Evolutionary conservation across 2,113 vertebrate genomes (phyloP).

Genomic region (Pedionomus torquatus): DNA sequence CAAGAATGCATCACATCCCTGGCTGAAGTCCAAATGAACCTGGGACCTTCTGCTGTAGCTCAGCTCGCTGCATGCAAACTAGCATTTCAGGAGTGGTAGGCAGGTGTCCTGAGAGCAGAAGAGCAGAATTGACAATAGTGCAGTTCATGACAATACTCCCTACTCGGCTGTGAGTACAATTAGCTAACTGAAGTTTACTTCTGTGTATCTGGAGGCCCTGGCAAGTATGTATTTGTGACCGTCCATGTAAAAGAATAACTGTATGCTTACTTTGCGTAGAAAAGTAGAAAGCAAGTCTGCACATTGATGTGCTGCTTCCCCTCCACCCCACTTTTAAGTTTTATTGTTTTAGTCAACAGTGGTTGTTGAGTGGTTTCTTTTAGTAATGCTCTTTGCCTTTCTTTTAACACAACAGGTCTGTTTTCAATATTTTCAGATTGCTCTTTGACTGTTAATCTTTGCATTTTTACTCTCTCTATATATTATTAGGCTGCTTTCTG

Average conservation of each 20-base stretch:
- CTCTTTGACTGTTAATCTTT: neutral
- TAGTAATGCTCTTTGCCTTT: neutral
- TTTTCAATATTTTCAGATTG: constrained; percentile 14
- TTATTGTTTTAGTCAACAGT: neutral
- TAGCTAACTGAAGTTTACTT: neutral
- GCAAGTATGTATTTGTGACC: neutral
- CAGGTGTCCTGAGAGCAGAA: neutral
- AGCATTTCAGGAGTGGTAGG: rapidly evolving
- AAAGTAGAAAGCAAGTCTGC: neutral
- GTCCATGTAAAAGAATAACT: neutral
- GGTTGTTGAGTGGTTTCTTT: neutral
- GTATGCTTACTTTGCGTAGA: neutral
- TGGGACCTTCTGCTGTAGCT: neutral
- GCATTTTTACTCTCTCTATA: neutral
- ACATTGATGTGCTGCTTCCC: neutral
- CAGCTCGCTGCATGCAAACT: neutral
- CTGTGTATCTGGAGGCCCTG: neutral
- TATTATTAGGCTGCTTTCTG: neutral
- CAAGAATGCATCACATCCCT: neutral
- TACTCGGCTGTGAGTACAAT: neutral
- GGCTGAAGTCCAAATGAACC: neutral
- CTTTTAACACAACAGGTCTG: neutral
- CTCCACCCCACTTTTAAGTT: neutral
- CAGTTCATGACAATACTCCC: neutral
- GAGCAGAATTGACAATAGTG: neutral